Evolutionary conservation across 2,797 vertebrate species (phyloP).

Genomic region (Catostomus latipinnis): DNA sequence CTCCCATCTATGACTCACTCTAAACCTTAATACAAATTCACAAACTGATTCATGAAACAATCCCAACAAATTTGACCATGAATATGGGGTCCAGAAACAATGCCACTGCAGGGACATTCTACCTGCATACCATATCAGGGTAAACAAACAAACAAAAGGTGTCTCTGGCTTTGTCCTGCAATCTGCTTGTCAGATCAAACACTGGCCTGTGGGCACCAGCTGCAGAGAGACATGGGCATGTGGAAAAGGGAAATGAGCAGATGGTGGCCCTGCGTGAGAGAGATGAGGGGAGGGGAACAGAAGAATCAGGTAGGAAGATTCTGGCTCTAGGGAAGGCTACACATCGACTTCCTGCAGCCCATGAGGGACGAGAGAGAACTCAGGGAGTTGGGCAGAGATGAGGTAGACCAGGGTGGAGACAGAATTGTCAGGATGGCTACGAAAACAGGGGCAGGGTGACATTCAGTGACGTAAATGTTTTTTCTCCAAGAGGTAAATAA

Average conservation of each 20-base stretch:
- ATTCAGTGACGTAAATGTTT: not conserved
- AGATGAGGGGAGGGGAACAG: conserved; percentile 46
- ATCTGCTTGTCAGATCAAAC: conserved; percentile 41
- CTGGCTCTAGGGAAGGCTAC: conserved; percentile 36
- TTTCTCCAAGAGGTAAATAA: not conserved
- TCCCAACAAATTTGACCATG: not conserved
- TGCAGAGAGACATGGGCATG: conserved; percentile 31
- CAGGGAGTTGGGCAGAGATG: not conserved
- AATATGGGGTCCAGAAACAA: not conserved
- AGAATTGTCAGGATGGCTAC: conserved; percentile 4
- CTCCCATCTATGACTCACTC: not conserved
- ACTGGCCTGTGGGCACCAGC: conserved; percentile 31
- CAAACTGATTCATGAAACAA: not conserved
- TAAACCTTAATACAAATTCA: not conserved
- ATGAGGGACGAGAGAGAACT: conserved; percentile 17
- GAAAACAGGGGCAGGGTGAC: conserved; percentile 7
- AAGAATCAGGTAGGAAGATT: conserved; percentile 43
- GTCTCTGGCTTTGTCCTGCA: conserved; percentile 28
- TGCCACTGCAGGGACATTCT: not conserved
- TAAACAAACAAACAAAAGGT: conserved; percentile 30
- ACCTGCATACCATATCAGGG: not conserved
- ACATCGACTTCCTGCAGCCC: conserved; percentile 8
- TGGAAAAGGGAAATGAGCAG: conserved; percentile 52
- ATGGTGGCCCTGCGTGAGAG: conserved; percentile 63
- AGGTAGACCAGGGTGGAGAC: not conserved